phyloP scores from a whole-genome alignment of 2,797 vertebrate genomes.

The Hozukius guyotensis region DNA sequence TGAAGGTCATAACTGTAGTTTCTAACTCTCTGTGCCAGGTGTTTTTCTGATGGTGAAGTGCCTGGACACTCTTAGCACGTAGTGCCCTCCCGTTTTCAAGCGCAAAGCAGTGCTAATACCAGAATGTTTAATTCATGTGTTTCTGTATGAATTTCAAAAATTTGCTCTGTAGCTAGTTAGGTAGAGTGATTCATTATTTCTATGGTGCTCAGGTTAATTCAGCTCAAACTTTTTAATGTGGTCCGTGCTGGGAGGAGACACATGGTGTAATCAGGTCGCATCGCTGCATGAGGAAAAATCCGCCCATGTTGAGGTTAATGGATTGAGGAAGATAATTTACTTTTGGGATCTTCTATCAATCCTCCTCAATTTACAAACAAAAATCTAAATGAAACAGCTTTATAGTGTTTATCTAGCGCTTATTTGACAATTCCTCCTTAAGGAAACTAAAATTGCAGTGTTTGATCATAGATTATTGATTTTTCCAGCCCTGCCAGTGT shows the following conservation, averaged over 20 bases:
- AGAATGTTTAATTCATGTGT: conserved; percentile 56
- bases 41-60: conserved; percentile 72
- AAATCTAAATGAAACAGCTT: neutral
- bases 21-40: conserved; percentile 64
- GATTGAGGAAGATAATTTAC: neutral
- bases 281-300: conserved; percentile 67
- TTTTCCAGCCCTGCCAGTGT: conserved; percentile 38
- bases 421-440: conserved; percentile 9
- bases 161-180: conserved; percentile 63
- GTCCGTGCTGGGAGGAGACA: conserved; percentile 56
- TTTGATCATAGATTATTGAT: conserved; percentile 9
- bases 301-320: neutral
- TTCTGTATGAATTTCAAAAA: conserved; percentile 50
- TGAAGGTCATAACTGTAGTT: conserved; percentile 69
- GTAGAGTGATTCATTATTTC: conserved; percentile 61
- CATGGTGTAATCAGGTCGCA: conserved; percentile 57
- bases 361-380: neutral
- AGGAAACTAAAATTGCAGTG: conserved; percentile 12
- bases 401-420: neutral
- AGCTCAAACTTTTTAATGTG: conserved; percentile 44
- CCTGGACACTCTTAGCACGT: conserved; percentile 75
- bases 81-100: conserved; percentile 62
- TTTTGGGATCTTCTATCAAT: conserved; percentile 3
- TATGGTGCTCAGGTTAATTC: conserved; percentile 74
- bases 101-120: conserved; percentile 60